Evolutionary conservation across 2,797 vertebrate genomes (phyloP), one percentile per base, ranked within the genome.

Genomic region (Argentina silus): DNA sequence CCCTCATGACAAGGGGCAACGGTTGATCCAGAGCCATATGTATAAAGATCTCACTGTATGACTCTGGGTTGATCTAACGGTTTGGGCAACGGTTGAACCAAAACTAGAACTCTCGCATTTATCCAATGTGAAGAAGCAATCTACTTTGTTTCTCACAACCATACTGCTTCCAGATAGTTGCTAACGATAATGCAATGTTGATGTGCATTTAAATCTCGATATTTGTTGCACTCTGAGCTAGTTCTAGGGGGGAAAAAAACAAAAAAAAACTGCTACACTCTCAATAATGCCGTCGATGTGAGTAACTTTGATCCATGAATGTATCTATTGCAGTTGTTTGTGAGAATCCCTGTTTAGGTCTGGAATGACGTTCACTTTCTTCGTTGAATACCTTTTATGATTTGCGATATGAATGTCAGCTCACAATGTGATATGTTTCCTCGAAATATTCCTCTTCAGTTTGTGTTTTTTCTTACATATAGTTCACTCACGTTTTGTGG

Each of bases 221-320:
- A 69, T 73, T 69, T 67, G 70, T 78, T 78, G 55, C 47, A 65
- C 44, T 78, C 56, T n/a, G 27, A 36, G 27, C 27, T 36, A 36
- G 2, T 36, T 36, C 27, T 36, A 36, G 27, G 27, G 27, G 27
- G 27, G 27, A 4, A 36, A 36, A 36, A 36, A 65, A 45, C 17
- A 17, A 27, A 56, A 69, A 68, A 21, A 8, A 62, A 21, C 60
- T 47, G 63, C 42, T 71, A 57, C 73, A 17, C 59, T 70, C 66
- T 71, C 55, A 14, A 45, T 66, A 59, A 42, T 67, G 15, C 43
- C 69, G 43, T 78, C 60, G 66, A 74, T 48, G 9, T 69, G 70
- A 44, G n/a, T 17, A 17, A 43, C 1, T 63, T 43, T 36, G 8
- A 63, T 44, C 15, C 14, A 43, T 9, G 42, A 63, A 63, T 62